A percentile compares a stretch with the other conserved stretches of the same genome.
Evolutionary conservation across 2,113 vertebrate genomes (phyloP).

Genomic region (Haemorhous mexicanus): DNA sequence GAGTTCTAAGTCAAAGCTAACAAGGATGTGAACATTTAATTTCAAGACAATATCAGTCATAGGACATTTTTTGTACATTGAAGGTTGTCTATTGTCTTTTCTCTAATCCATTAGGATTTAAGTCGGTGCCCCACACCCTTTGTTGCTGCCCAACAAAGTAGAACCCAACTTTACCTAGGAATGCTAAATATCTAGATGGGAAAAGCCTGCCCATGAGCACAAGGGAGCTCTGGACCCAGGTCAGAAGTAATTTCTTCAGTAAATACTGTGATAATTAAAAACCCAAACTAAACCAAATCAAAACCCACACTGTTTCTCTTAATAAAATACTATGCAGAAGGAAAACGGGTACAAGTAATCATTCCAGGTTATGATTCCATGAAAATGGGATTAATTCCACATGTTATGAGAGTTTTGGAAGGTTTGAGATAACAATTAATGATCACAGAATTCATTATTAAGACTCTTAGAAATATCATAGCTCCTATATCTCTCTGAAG

Average conservation of each 20-base stretch:
- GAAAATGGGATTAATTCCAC: background rate
- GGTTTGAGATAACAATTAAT: background rate
- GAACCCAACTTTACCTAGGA: background rate
- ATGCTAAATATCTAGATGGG: background rate
- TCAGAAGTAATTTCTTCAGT: background rate
- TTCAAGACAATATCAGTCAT: background rate
- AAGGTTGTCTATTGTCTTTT: background rate
- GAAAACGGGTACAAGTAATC: background rate
- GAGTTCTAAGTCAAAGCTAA: background rate
- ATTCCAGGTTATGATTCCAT: background rate
- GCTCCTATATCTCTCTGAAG: background rate
- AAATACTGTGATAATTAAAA: background rate
- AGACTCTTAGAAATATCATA: background rate
- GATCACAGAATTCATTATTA: background rate
- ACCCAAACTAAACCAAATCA: background rate
- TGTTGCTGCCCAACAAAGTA: background rate
- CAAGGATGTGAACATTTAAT: background rate
- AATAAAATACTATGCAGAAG: background rate
- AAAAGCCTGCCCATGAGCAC: accelerated
- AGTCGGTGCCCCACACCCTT: background rate
- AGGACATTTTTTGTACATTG: background rate
- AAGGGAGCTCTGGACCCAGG: background rate
- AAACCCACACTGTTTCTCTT: background rate
- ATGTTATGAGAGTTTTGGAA: background rate
- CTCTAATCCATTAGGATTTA: background rate